Conservation (phyloP, 2,797 vertebrate species). For the Poeciliopsis turneri region DNA sequence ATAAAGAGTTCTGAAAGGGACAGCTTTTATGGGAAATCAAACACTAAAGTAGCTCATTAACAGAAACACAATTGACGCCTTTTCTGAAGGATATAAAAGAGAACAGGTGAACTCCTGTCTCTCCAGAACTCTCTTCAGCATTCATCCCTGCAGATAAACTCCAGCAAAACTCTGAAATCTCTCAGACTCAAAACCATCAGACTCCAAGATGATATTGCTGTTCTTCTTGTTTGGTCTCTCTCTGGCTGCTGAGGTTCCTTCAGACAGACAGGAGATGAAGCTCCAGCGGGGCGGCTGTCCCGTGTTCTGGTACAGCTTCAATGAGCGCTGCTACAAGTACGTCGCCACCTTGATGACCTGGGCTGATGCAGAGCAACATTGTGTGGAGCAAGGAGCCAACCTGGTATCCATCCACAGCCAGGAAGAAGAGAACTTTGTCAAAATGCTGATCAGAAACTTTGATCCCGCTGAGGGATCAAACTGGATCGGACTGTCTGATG, state of each 20-base stretch:
- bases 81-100: background rate
- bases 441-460: too few species aligned
- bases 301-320: too few species aligned
- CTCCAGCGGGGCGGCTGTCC: too few species aligned
- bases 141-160: too few species aligned
- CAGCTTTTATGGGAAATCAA: background rate
- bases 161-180: background rate
- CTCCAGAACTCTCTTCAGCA: too few species aligned
- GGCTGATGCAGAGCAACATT: too few species aligned
- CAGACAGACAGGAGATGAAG: background rate
- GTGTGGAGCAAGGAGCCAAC: too few species aligned
- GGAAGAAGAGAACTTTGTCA: too few species aligned
- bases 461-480: rapidly evolving
- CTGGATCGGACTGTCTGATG: background rate
- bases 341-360: too few species aligned
- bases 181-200: background rate
- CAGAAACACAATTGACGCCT: background rate
- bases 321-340: too few species aligned
- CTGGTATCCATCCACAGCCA: too few species aligned
- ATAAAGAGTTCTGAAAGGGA: too few species aligned
- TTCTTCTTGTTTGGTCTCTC: slow-evolving; percentile 8
- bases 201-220: background rate
- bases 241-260: background rate
- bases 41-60: background rate
- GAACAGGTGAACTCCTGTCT: background rate